phyloP scores from a whole-genome alignment of 2,888 invertebrate species.

The Caenorhabditis japonica region DNA sequence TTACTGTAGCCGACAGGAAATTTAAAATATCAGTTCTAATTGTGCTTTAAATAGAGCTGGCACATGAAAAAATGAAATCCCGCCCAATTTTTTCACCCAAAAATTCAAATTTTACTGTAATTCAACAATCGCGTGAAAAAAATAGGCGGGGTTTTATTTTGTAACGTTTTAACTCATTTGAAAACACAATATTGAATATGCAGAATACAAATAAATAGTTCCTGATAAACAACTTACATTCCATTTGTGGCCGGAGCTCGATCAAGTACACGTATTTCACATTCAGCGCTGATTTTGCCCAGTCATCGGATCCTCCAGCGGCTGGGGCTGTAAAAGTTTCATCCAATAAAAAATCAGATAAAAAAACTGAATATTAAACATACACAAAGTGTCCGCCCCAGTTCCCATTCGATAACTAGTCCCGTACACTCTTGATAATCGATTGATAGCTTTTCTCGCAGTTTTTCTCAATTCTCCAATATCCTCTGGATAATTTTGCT shows the following conservation, averaged over 20 bases:
- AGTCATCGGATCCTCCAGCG: slow-evolving; percentile 75
- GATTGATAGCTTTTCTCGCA: slow-evolving; percentile 66
- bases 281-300: slow-evolving; percentile 74
- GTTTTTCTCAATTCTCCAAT: slow-evolving; percentile 69
- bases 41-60: too few relatives aligned
- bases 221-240: slow-evolving; percentile 63
- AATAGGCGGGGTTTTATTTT: too few relatives aligned
- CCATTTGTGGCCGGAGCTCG: slow-evolving; percentile 72
- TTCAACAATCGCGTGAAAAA: too few relatives aligned
- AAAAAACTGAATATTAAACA: slow-evolving; percentile 7
- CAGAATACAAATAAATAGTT: too few relatives aligned
- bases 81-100: too few relatives aligned
- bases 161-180: too few relatives aligned
- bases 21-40: too few relatives aligned
- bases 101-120: too few relatives aligned
- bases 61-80: too few relatives aligned
- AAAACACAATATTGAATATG: too few relatives aligned
- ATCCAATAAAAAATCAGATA: neutral
- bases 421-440: slow-evolving; percentile 69
- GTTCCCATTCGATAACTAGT: slow-evolving; percentile 74
- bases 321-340: slow-evolving; percentile 64
- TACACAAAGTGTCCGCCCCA: slow-evolving; percentile 74
- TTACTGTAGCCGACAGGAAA: too few relatives aligned
- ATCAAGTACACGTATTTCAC: slow-evolving; percentile 76
- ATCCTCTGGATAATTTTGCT: slow-evolving; percentile 71